phyloP scores from a whole-genome alignment of 2,113 vertebrate species.

The Atrichornis clamosus region DNA sequence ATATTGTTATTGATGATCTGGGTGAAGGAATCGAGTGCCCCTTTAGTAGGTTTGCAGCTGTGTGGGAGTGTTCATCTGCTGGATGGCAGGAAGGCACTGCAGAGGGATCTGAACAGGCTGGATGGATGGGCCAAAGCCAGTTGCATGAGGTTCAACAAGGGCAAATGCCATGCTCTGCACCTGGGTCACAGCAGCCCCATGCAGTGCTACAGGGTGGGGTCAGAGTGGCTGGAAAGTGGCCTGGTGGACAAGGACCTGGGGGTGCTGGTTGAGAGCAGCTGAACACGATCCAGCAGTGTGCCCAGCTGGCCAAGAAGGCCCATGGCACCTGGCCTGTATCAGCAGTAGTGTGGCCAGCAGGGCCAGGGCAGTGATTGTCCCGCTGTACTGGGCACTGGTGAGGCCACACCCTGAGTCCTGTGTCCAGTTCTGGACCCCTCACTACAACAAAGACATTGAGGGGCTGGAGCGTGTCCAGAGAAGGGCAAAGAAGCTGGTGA shows the following conservation, averaged over 20 bases:
- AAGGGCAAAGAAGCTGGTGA: not conserved
- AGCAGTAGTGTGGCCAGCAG: not conserved
- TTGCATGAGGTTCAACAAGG: not conserved
- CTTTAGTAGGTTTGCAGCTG: not conserved
- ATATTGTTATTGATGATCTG: not conserved
- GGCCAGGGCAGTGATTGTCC: not conserved
- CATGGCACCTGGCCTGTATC: not conserved
- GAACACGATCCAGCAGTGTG: accelerated
- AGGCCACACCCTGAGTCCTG: not conserved
- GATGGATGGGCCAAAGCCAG: not conserved
- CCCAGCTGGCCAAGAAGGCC: not conserved
- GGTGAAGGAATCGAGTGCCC: not conserved
- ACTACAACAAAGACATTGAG: not conserved
- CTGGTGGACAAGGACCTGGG: not conserved
- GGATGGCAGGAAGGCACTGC: not conserved
- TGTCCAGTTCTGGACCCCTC: not conserved
- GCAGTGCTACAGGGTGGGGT: not conserved
- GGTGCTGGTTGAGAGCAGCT: accelerated
- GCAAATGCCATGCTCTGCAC: not conserved
- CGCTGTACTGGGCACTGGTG: not conserved
- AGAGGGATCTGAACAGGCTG: not conserved
- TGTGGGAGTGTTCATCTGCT: no score
- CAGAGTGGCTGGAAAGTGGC: not conserved
- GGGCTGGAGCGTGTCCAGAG: not conserved
- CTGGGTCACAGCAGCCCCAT: not conserved